These are phyloP conservation scores for Spea bombifrons DNA, from an alignment of 2,113 vertebrate species.

Conservation along the genomic window DNA sequence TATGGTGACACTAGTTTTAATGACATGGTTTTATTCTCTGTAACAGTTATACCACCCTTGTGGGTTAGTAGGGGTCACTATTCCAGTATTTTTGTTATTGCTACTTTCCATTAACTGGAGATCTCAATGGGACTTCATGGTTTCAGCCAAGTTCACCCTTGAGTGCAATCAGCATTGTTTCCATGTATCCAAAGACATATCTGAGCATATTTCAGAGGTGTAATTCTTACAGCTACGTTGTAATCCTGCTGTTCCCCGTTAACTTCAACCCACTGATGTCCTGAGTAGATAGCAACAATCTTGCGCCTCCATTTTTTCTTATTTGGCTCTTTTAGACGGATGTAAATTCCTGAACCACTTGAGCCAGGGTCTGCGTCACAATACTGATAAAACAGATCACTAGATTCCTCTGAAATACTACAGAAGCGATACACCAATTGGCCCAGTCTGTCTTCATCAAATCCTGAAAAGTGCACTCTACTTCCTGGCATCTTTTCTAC, in stretches of 20 bases:
- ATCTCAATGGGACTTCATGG: background rate
- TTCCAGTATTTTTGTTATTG: background rate
- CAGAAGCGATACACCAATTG: slow-evolving; percentile 93
- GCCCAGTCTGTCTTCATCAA: slow-evolving; percentile 83
- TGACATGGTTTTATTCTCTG: background rate
- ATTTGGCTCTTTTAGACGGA: slow-evolving; percentile 86
- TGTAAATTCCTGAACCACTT: slow-evolving; percentile 89
- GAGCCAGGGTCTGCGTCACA: slow-evolving; percentile 91
- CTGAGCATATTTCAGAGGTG: slow-evolving; percentile 91
- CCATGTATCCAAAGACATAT: slow-evolving; percentile 94
- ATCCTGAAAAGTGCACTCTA: slow-evolving; percentile 94
- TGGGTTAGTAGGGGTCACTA: background rate
- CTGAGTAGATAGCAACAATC: slow-evolving; percentile 88
- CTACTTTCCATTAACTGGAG: background rate
- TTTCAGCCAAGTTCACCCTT: slow-evolving; percentile 59
- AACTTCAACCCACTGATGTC: slow-evolving; percentile 91
- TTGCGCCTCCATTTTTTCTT: slow-evolving; percentile 90
- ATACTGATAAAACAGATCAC: slow-evolving; percentile 87
- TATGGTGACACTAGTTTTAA: background rate
- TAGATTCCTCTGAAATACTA: slow-evolving; percentile 88
- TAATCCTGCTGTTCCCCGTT: slow-evolving; percentile 87
- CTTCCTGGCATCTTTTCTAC: slow-evolving; percentile 82
- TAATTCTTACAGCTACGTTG: slow-evolving; percentile 94
- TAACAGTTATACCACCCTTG: background rate
- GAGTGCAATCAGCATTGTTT: slow-evolving; percentile 72